These are phyloP conservation scores for Numenius arquata DNA, from an alignment of 2,113 vertebrate genomes.

Conservation along the genomic window DNA sequence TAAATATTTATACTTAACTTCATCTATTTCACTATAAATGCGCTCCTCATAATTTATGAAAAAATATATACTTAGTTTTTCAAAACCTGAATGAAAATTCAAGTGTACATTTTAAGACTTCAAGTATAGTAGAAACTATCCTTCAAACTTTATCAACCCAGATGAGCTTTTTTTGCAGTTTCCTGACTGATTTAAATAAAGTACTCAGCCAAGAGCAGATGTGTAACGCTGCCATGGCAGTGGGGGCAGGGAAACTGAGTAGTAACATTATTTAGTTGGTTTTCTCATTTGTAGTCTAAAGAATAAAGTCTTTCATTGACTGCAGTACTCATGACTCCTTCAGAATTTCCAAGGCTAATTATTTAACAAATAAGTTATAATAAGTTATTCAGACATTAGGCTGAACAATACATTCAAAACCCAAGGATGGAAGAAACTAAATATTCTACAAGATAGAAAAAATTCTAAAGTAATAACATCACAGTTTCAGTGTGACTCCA, in stretches of 20 bases:
- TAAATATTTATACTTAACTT: neutral
- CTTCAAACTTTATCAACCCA: neutral
- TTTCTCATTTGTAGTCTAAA: neutral
- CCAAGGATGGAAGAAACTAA: neutral
- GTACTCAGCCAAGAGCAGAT: conserved; percentile 6
- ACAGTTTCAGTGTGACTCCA: neutral
- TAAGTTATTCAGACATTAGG: neutral
- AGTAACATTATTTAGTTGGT: conserved; percentile 13
- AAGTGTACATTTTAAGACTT: neutral
- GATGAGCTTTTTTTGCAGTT: neutral
- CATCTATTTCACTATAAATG: neutral
- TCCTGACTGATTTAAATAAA: neutral
- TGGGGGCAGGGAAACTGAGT: conserved; percentile 1
- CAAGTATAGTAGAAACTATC: neutral
- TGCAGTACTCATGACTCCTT: neutral
- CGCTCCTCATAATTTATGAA: neutral
- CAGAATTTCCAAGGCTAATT: conserved; percentile 53
- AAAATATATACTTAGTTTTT: neutral
- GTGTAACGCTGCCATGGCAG: neutral
- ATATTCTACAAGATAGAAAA: neutral
- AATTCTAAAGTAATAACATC: neutral
- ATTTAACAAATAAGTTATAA: conserved; percentile 16
- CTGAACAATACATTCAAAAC: neutral
- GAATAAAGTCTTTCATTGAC: conserved; percentile 43
- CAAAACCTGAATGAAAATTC: neutral